Evolutionary conservation across 1,140 invertebrate genomes (phyloP).

Genomic region (Mactra quadrangularis): DNA sequence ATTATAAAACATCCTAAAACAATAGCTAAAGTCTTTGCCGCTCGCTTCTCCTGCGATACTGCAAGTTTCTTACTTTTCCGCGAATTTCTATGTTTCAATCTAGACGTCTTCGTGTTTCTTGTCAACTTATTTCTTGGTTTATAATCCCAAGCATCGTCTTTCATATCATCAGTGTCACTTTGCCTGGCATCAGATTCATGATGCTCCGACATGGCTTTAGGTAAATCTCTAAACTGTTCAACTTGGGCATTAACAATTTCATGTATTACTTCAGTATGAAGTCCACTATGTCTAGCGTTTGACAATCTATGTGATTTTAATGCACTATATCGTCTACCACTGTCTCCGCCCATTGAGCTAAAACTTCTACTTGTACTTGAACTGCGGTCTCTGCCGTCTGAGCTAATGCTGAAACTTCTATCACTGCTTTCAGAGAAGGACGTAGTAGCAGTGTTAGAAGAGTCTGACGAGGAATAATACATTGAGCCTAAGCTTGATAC

Average conservation of each 20-base stretch:
- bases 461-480: slow-evolving; percentile 57
- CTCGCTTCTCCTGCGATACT: slow-evolving; percentile 97
- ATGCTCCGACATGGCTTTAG: background rate
- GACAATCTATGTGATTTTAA: slow-evolving; percentile 28
- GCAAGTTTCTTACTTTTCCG: slow-evolving; percentile 79
- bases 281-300: slow-evolving; percentile 35
- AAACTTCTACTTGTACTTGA: slow-evolving; percentile 44
- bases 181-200: background rate
- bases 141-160: slow-evolving; percentile 29
- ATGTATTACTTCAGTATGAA: slow-evolving; percentile 53
- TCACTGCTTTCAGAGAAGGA: slow-evolving; percentile 54
- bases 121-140: slow-evolving; percentile 22
- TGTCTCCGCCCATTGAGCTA: slow-evolving; percentile 24
- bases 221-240: background rate
- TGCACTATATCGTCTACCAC: slow-evolving; percentile 5
- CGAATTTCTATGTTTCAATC: slow-evolving; percentile 45
- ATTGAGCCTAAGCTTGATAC: slow-evolving; percentile 47
- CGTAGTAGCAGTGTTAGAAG: slow-evolving; percentile 48
- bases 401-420: slow-evolving; percentile 49
- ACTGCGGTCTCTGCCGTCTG: slow-evolving; percentile 28
- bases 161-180: slow-evolving; percentile 15
- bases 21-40: slow-evolving; percentile 97
- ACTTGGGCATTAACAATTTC: slow-evolving; percentile 33
- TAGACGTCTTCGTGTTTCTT: slow-evolving; percentile 40
- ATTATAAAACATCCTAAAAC: slow-evolving; percentile 99